These are phyloP conservation scores for Venturia canescens DNA, from an alignment of 1,140 invertebrate species.

Conservation along the genomic window DNA sequence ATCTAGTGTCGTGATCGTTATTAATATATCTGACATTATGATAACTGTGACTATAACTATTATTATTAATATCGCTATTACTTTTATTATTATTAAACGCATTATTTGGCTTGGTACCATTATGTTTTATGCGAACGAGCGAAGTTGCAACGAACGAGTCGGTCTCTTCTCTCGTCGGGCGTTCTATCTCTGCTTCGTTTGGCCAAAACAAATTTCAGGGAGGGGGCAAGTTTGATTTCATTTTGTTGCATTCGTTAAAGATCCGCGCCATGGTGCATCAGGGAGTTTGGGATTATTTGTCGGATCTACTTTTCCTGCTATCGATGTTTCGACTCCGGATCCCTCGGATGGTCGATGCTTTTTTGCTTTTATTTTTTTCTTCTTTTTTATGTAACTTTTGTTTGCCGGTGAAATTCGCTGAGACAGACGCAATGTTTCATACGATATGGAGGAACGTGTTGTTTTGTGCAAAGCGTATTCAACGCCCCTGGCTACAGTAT, in stretches of 20 bases:
- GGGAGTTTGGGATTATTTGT: too few relatives aligned
- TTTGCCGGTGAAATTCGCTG: too few relatives aligned
- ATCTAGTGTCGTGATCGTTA: neutral
- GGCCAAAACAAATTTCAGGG: neutral
- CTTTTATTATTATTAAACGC: slow-evolving; percentile 75
- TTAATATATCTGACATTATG: neutral
- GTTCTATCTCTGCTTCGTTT: slow-evolving; percentile 6
- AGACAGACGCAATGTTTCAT: too few relatives aligned
- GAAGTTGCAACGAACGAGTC: slow-evolving; percentile 45
- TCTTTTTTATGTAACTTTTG: too few relatives aligned
- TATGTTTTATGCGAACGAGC: slow-evolving; percentile 75
- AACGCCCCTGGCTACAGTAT: too few relatives aligned
- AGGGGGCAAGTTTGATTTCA: slow-evolving; percentile 64
- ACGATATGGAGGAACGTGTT: too few relatives aligned
- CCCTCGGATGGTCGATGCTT: too few relatives aligned
- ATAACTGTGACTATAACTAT: slow-evolving; percentile 24
- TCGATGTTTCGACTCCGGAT: too few relatives aligned
- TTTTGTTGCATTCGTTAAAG: slow-evolving; percentile 74
- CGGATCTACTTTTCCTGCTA: too few relatives aligned
- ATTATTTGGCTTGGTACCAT: slow-evolving; percentile 75
- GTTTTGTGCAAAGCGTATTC: too few relatives aligned
- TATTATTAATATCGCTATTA: slow-evolving; percentile 51
- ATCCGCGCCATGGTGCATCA: slow-evolving; percentile 49
- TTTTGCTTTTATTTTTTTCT: too few relatives aligned
- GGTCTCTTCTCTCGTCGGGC: slow-evolving; percentile 41